phyloP scores from a whole-genome alignment of 2,888 invertebrate genomes.

The Lasioglossum lativentre region DNA sequence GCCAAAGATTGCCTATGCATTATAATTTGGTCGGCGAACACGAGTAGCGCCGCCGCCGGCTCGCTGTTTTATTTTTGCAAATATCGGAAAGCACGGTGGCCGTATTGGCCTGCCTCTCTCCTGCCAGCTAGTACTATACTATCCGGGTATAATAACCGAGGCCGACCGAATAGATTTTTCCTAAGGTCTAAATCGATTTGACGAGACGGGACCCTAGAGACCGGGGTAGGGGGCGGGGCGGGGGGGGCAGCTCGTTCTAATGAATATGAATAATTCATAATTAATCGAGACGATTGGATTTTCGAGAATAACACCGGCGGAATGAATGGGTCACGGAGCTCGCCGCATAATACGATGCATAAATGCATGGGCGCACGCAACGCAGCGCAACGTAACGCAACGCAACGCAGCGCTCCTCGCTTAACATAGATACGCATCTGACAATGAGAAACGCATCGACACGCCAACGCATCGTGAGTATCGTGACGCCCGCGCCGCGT shows the following conservation, averaged over 20 bases:
- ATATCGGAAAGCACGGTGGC: conserved; percentile 10
- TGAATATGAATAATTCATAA: conserved; percentile 61
- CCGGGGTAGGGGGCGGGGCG: too few relatives aligned
- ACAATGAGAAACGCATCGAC: conserved; percentile 78
- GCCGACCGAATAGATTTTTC: conserved; percentile 7
- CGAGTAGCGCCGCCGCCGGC: conserved; percentile 32
- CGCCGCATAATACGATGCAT: conserved; percentile 21
- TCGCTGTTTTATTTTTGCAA: conserved; percentile 1
- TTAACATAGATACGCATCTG: conserved; percentile 81
- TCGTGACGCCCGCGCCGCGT: conserved; percentile 21
- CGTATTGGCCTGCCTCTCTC: neutral
- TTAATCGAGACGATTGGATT: conserved; percentile 44
- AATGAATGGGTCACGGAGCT: conserved; percentile 53
- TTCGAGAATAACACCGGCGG: conserved; percentile 30
- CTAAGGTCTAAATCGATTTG: conserved; percentile 17
- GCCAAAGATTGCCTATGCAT: conserved; percentile 25
- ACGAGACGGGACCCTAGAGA: neutral
- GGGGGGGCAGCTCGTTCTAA: neutral
- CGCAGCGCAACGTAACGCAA: conserved; percentile 66
- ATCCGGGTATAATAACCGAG: neutral
- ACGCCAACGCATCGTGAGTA: conserved; percentile 71
- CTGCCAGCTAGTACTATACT: neutral
- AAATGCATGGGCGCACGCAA: conserved; percentile 66
- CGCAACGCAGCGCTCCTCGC: conserved; percentile 69
- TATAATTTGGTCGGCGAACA: conserved; percentile 11